Percentiles rank a stretch among this genome's conserved stretches.
Evolutionary conservation across 1,140 invertebrate genomes (phyloP).

Genomic region (Papilio aristodemus): DNA sequence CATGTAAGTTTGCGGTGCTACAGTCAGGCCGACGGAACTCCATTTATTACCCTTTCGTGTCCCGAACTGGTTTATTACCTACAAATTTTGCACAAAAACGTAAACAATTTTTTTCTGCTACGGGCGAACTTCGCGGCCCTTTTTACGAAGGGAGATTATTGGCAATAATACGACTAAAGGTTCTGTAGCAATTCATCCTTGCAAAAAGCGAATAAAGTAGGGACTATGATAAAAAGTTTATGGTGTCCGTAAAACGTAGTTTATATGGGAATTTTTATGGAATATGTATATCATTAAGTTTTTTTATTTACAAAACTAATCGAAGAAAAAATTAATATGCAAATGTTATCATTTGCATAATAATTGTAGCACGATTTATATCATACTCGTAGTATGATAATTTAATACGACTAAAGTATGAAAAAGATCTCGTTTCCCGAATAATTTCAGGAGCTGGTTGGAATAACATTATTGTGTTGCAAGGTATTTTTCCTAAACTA

Average conservation of each 20-base stretch:
- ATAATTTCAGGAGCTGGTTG: no score
- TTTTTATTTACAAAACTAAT: neutral
- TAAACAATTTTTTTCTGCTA: constrained; percentile 48
- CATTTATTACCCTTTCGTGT: constrained; percentile 41
- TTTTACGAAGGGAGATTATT: constrained; percentile 36
- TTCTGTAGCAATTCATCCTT: constrained; percentile 33
- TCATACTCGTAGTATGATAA: no score
- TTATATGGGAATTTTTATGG: constrained; percentile 23
- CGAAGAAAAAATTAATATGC: no score
- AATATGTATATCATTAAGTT: neutral
- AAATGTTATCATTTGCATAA: no score
- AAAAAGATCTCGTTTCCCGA: no score
- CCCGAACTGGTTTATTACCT: constrained; percentile 44
- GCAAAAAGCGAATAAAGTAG: constrained; percentile 30
- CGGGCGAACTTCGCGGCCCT: constrained; percentile 45
- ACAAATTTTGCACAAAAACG: constrained; percentile 54
- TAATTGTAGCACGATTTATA: no score
- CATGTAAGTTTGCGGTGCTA: constrained; percentile 15
- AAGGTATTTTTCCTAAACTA: neutral
- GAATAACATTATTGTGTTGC: no score
- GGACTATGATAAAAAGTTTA: constrained; percentile 28
- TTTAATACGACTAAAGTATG: no score
- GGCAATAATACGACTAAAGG: constrained; percentile 33
- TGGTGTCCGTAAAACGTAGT: constrained; percentile 21
- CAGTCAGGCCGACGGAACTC: constrained; percentile 24